phyloP scores from a whole-genome alignment of 2,113 vertebrate species.

The Engystomops pustulosus region DNA sequence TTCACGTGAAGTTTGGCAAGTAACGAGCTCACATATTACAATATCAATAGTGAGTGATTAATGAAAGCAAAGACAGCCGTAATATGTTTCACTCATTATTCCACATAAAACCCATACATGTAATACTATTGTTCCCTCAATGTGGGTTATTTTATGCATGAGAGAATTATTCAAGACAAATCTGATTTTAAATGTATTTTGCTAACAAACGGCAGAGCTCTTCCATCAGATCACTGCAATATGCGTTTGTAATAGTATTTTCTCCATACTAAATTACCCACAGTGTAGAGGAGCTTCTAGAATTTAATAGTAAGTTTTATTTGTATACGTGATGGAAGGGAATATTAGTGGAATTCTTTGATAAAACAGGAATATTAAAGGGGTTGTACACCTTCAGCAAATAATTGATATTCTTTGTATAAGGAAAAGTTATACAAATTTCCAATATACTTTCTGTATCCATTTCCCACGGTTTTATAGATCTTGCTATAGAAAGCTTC shows the following conservation, averaged over 20 bases:
- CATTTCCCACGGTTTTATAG: too few relatives aligned
- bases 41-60: constrained; percentile 10
- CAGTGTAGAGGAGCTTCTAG: constrained; percentile 11
- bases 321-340: background rate
- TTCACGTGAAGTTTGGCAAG: background rate
- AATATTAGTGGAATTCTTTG: constrained; percentile 38
- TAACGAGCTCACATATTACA: background rate
- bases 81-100: constrained; percentile 2
- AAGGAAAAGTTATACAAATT: too few relatives aligned
- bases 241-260: constrained; percentile 36
- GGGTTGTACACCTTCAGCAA: too few relatives aligned
- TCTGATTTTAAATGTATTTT: constrained; percentile 39
- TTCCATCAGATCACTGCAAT: constrained; percentile 26
- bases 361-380: too few relatives aligned
- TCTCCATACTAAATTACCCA: constrained; percentile 44
- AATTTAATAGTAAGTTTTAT: constrained; percentile 47
- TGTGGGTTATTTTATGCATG: constrained; percentile 50
- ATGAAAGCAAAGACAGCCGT: background rate
- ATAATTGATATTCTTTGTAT: too few relatives aligned
- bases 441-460: too few relatives aligned
- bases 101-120: constrained; percentile 2
- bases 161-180: constrained; percentile 45
- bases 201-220: background rate
- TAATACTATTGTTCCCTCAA: background rate
- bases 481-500: too few relatives aligned